Percentiles rank a stretch among this genome's conserved stretches.
Evolutionary conservation across 2,797 vertebrate genomes (phyloP).

Genomic region (Darevskia nairensis): DNA sequence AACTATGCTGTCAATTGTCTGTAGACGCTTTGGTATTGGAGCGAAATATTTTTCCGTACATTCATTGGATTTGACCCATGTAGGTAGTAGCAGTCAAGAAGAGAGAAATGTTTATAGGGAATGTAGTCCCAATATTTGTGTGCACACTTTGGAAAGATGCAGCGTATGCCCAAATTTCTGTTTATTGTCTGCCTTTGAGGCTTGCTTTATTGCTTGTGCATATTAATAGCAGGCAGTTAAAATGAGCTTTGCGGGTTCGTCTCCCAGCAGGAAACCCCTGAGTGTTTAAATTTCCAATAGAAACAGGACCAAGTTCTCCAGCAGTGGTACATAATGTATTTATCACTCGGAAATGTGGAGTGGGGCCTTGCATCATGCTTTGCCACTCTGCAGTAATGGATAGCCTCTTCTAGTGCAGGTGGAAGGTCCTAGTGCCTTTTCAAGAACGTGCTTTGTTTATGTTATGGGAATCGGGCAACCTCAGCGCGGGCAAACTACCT

Average conservation of each 20-base stretch:
- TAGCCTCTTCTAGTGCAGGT: conserved; percentile 52
- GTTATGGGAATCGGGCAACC: not conserved
- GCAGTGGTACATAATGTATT: conserved; percentile 64
- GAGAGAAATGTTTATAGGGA: conserved; percentile 45
- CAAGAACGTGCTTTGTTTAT: conserved; percentile 27
- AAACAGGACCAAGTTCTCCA: conserved; percentile 62
- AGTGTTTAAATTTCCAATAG: conserved; percentile 61
- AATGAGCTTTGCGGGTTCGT: conserved; percentile 62
- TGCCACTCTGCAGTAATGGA: conserved; percentile 51
- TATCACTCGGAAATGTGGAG: conserved; percentile 56
- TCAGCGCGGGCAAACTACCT: not conserved
- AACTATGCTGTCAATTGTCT: not conserved
- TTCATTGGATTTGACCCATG: not conserved
- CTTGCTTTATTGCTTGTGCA: conserved; percentile 59
- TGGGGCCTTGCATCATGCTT: conserved; percentile 53
- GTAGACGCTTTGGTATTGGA: not conserved
- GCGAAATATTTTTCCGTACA: too few species aligned
- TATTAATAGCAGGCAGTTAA: conserved; percentile 66
- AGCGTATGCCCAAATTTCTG: conserved; percentile 10
- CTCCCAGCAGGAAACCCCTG: conserved; percentile 68
- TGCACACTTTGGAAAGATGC: conserved; percentile 8
- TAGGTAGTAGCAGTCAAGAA: not conserved
- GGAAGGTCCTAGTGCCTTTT: conserved; percentile 54
- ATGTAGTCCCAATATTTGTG: conserved; percentile 12
- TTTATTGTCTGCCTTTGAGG: conserved; percentile 51